These are phyloP conservation scores for Trichomycterus rosablanca DNA, from an alignment of 2,113 vertebrate genomes.

Conservation along the genomic window DNA sequence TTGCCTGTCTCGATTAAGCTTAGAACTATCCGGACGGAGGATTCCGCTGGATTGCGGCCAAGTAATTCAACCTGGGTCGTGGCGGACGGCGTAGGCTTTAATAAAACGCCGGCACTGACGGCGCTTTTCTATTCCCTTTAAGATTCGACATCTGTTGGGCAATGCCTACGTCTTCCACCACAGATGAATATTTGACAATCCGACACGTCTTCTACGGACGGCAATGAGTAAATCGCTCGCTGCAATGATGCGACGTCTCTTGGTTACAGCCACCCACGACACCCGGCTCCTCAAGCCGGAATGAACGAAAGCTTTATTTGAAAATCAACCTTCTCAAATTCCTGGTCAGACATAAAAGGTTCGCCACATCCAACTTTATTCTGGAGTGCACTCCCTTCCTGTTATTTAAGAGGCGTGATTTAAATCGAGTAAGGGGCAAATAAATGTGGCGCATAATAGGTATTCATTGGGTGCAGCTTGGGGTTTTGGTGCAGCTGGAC, in stretches of 20 bases:
- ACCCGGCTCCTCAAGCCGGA: slow-evolving; percentile 28
- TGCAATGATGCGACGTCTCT: slow-evolving; percentile 32
- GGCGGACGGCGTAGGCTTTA: slow-evolving; percentile 19
- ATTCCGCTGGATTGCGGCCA: slow-evolving; percentile 26
- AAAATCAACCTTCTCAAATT: slow-evolving; percentile 46
- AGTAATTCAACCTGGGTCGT: slow-evolving; percentile 35
- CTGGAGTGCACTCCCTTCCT: slow-evolving; percentile 67
- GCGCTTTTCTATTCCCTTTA: no score
- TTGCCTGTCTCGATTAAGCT: slow-evolving; percentile 32
- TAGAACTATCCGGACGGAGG: slow-evolving; percentile 23
- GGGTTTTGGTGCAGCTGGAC: slow-evolving; percentile 32
- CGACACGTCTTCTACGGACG: not conserved
- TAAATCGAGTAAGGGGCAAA: slow-evolving; percentile 53
- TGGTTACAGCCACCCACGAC: slow-evolving; percentile 39
- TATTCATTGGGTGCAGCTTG: slow-evolving; percentile 43
- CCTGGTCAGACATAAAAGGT: slow-evolving; percentile 52
- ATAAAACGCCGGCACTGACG: no score
- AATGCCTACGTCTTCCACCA: slow-evolving; percentile 3
- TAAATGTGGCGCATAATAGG: slow-evolving; percentile 44
- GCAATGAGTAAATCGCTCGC: slow-evolving; percentile 39
- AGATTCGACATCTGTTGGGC: no score
- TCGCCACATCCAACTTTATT: slow-evolving; percentile 63
- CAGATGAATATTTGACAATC: not conserved
- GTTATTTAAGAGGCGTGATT: slow-evolving; percentile 65
- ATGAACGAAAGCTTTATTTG: slow-evolving; percentile 33